phyloP scores from a whole-genome alignment of 1,140 invertebrate genomes.

The Heterodera schachtii region DNA sequence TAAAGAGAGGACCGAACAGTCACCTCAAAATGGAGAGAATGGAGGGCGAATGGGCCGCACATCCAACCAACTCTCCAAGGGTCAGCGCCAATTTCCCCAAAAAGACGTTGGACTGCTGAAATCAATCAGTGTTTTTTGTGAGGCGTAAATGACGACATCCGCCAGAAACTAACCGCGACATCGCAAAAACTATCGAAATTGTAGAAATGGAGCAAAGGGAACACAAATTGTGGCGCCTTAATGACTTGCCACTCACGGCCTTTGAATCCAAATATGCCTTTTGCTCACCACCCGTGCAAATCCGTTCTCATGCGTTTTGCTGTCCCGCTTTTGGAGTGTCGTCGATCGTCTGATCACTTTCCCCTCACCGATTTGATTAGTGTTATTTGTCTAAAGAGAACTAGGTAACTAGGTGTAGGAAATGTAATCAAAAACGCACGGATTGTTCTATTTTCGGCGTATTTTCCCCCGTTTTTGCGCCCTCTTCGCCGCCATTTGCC shows the following conservation, averaged over 20 bases:
- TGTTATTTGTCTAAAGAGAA: not conserved
- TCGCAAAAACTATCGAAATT: slow-evolving; percentile 1
- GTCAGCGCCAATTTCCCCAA: slow-evolving; percentile 4
- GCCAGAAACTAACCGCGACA: not conserved
- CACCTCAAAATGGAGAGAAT: slow-evolving; percentile 15
- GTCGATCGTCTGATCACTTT: slow-evolving; percentile 22
- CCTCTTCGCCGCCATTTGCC: slow-evolving; percentile 6
- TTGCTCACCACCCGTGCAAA: slow-evolving; percentile 5
- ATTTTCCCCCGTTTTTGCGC: not conserved
- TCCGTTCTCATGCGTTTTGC: not conserved
- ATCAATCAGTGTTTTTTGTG: no score
- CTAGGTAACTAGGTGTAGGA: no score
- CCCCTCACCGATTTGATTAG: not conserved
- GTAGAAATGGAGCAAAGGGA: slow-evolving; percentile 17
- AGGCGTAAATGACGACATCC: no score
- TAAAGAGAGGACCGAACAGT: not conserved
- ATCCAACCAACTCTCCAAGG: slow-evolving; percentile 8
- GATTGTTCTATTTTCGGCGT: no score
- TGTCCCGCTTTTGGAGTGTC: not conserved
- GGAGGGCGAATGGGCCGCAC: slow-evolving; percentile 15
- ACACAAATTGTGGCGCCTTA: slow-evolving; percentile 21
- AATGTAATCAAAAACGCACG: no score
- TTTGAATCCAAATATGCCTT: not conserved
- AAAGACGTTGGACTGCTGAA: not conserved
- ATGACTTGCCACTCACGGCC: no score